phyloP scores from a whole-genome alignment of 2,888 invertebrate genomes.

The Erebia palarica region DNA sequence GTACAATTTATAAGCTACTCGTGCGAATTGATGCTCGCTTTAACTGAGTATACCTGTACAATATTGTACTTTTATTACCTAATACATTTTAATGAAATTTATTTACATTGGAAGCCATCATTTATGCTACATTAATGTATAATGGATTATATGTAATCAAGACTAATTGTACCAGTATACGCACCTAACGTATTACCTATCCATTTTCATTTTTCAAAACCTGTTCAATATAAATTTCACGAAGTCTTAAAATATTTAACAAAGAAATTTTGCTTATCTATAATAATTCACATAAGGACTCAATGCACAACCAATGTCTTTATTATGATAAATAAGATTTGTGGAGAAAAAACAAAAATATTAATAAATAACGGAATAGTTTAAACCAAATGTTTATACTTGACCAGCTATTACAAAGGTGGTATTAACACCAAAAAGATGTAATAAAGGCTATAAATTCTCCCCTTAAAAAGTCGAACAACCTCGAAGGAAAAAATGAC shows the following conservation, averaged over 20 bases:
- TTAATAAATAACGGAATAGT: slow-evolving; percentile 24
- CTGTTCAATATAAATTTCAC: no score
- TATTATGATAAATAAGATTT: not conserved
- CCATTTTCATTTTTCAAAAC: no score
- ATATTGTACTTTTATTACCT: slow-evolving; percentile 29
- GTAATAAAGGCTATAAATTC: slow-evolving; percentile 71
- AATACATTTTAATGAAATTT: slow-evolving; percentile 22
- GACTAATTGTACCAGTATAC: no score
- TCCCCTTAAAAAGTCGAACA: slow-evolving; percentile 77
- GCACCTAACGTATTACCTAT: no score
- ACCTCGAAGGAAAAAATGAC: slow-evolving; percentile 80
- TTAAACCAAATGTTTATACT: slow-evolving; percentile 43
- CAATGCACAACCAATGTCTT: no score
- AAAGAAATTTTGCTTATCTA: not conserved
- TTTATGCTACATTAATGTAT: not conserved
- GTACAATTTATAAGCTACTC: slow-evolving; percentile 60
- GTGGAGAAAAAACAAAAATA: no score
- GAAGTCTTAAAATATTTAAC: no score
- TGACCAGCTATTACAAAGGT: slow-evolving; percentile 55
- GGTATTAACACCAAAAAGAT: slow-evolving; percentile 36
- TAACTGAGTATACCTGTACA: slow-evolving; percentile 26
- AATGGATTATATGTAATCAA: no score
- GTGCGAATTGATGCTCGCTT: slow-evolving; percentile 48
- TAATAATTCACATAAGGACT: not conserved
- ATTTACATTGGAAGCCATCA: not conserved